Base-by-base conservation (phyloP, 2,888 invertebrate species). In the Onthophagus sagittarius region DNA sequence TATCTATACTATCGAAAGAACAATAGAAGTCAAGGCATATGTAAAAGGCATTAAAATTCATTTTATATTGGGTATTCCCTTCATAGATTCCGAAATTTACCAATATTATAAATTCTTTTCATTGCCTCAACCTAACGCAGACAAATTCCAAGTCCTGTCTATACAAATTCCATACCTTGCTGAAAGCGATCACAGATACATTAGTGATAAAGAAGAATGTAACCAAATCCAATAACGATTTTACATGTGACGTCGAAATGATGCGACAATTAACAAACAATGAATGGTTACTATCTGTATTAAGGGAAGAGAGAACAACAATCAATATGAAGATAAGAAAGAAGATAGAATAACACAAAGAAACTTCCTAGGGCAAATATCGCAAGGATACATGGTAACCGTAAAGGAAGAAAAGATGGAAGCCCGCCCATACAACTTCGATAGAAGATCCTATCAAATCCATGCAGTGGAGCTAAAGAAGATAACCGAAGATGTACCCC, bases 41-140 rank as follows among this genome's bases (percentile, higher is more conserved):
- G 15, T 15, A 9, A 65, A 65, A n/a, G n/a, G n/a, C n/a, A n/a
- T n/a, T n/a, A n/a, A n/a, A n/a, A n/a, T n/a, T n/a, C n/a, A n/a
- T n/a, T 65, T 65, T n/a, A 15, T 65, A 23, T 11, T 65, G 15
- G 5, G 31, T 23, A 65, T 65, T 15, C 15, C 65, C 5, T 23
- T 65, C 0, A 11, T 15, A 15, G 65, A 65, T 23, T 14, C 65
- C 31, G 15, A 15, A 23, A 1, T 15, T 11, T 65, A 65, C 6
- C 65, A 65, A 65, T 65, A 65, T 15, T 65, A 65, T 15, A 15
- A 65, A 65, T n/a, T 65, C 11, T 65, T 65, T 11, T 9, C 65
- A 4, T 23, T 65, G 3, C 65, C 65, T 5, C 65, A 65, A 65
- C 31, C 31, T 23, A 13, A 14, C 2, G 15, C n/a, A 23, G n/a